Percentiles rank a stretch among this genome's conserved stretches.
phyloP scores from a whole-genome alignment of 2,888 invertebrate species.

The Euproctis similis region DNA sequence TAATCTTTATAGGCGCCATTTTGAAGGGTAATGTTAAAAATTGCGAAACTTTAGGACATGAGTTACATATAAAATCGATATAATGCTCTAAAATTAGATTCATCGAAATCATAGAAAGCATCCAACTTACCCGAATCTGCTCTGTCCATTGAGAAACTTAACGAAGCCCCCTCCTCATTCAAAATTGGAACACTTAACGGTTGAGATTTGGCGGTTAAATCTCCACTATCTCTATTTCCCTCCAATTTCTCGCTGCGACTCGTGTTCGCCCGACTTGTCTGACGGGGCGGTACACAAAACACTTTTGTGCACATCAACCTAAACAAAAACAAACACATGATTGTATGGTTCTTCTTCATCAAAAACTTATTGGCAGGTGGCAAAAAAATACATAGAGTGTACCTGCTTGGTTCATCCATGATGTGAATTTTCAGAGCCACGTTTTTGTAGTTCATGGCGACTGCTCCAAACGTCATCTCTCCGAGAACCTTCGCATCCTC shows the following conservation, averaged over 20 bases:
- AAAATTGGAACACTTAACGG: slow-evolving; percentile 49
- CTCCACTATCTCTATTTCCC: slow-evolving; percentile 23
- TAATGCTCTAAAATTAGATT: too few species aligned
- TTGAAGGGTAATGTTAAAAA: too few species aligned
- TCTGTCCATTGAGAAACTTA: slow-evolving; percentile 61
- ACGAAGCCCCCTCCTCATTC: slow-evolving; percentile 53
- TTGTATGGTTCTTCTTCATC: too few species aligned
- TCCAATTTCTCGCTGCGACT: slow-evolving; percentile 37
- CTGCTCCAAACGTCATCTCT: slow-evolving; percentile 95
- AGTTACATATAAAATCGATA: neutral
- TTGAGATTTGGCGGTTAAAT: slow-evolving; percentile 33
- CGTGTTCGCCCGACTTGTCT: slow-evolving; percentile 29
- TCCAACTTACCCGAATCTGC: slow-evolving; percentile 62
- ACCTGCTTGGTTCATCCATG: slow-evolving; percentile 73
- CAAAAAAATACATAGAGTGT: too few species aligned
- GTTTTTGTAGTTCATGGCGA: slow-evolving; percentile 91
- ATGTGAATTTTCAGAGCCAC: slow-evolving; percentile 90
- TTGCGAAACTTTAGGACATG: too few species aligned
- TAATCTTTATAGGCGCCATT: too few species aligned
- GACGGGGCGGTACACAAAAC: slow-evolving; percentile 71
- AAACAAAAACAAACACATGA: slow-evolving; percentile 1
- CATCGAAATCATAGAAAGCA: too few species aligned
- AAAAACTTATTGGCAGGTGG: too few species aligned
- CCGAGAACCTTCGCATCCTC: slow-evolving; percentile 84
- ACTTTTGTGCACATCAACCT: slow-evolving; percentile 78